A percentile compares a stretch with the other conserved stretches of the same genome.
phyloP scores from a whole-genome alignment of 2,113 vertebrate genomes.

The Pituophis catenifer region DNA sequence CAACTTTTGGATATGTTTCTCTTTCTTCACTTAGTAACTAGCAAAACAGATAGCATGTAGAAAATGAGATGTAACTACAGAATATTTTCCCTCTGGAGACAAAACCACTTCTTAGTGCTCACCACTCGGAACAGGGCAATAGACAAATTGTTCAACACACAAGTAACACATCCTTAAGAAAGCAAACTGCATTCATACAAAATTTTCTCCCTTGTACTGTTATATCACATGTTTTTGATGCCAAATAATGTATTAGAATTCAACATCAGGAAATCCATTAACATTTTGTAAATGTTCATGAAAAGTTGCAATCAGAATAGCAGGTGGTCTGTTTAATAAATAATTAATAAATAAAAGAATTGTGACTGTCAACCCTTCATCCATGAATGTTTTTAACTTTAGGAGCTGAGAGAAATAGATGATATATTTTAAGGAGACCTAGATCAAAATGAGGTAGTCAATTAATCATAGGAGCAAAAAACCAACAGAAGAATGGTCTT shows the following conservation, averaged over 20 bases:
- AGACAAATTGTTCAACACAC: background rate
- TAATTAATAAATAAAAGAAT: background rate
- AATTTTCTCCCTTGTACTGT: background rate
- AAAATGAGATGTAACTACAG: constrained; percentile 42
- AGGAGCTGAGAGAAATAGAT: background rate
- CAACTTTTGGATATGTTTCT: constrained; percentile 40
- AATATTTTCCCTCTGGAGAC: constrained; percentile 38
- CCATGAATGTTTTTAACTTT: background rate
- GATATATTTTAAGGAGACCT: background rate
- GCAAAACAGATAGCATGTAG: constrained; percentile 59
- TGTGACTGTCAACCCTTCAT: background rate
- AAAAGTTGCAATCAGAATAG: background rate
- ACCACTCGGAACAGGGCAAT: constrained; percentile 29
- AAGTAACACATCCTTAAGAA: background rate
- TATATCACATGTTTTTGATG: background rate
- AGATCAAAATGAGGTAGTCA: background rate
- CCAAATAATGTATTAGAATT: background rate
- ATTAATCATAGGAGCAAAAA: background rate
- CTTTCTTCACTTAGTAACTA: constrained; percentile 17
- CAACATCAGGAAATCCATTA: background rate
- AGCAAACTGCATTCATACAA: background rate
- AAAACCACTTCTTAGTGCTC: constrained; percentile 52
- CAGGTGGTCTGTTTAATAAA: background rate
- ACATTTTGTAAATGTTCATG: background rate
- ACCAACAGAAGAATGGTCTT: background rate